Conservation (phyloP, 2,113 vertebrate species). For the Panthera uncia region DNA sequence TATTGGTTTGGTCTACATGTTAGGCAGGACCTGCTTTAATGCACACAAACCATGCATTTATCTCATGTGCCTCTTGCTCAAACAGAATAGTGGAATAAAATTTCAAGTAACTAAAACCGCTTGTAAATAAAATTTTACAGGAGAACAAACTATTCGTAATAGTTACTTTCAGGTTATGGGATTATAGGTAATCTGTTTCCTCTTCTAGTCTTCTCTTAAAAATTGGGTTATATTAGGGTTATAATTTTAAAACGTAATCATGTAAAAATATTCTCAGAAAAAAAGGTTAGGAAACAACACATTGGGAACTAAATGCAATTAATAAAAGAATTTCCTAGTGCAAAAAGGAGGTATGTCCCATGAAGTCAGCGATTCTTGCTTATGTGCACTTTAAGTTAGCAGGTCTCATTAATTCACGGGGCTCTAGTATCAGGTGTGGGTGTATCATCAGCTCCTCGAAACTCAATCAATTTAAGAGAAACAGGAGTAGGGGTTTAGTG, state of each 20-base stretch:
- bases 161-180: neutral
- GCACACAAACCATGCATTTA: neutral
- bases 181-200: neutral
- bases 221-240: neutral
- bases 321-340: neutral
- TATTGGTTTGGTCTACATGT: neutral
- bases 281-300: neutral
- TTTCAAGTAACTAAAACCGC: neutral
- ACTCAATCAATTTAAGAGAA: conserved; percentile 83
- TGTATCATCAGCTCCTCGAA: conserved; percentile 76
- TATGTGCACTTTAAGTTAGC: conserved; percentile 24
- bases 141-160: neutral
- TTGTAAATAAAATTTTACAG: neutral
- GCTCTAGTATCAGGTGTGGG: conserved; percentile 19
- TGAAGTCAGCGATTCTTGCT: neutral
- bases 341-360: neutral
- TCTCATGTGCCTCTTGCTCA: neutral
- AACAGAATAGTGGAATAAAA: neutral
- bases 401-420: conserved; percentile 57
- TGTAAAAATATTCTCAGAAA: neutral
- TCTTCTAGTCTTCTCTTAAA: conserved; percentile 7
- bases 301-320: neutral
- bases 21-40: neutral
- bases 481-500: conserved; percentile 79
- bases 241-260: neutral